Base-by-base conservation (phyloP, 2,797 vertebrate species). In the Acipenser transmontanus region DNA sequence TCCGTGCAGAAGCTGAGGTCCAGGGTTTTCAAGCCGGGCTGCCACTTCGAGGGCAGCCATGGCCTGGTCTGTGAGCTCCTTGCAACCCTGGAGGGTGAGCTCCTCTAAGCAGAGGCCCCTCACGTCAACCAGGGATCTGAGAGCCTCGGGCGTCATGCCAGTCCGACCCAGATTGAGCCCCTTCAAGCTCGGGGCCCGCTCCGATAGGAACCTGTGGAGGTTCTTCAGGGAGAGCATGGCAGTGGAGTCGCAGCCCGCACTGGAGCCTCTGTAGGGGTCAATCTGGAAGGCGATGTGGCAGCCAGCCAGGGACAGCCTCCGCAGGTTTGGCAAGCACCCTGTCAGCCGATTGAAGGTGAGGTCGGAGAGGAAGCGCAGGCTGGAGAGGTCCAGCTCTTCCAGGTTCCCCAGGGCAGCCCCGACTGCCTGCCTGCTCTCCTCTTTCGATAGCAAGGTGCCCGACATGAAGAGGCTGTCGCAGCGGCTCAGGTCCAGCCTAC, bases 241-340 rank as follows among this genome's bases (percentile, higher is more conserved):
- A 0, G 87, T 87, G 0, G 87, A 92, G 69, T 84, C 84, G 59
- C 76, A 71, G 1, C 49, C 1, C 6, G 17, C 3, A 0, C 76
- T 72, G 49, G 83, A 81, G 2, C 84, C 84, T 0, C 49, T 71
- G 68, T 88, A 89, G 0, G 87, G 86, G 71, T 91, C 84, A 1
- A 88, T 86, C 74, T 92, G 89, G 0, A 93, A 94, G 48, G 85
- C 85, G 1, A 95, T 84, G 64, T 89, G 89, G 81, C 91, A 93
- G 59, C 90, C 92, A 1, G 92, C 91, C 70, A 93, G 83, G 0
- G 88, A 84, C 64, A 93, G 86, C 50, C 70, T 74, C 47, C 74
- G 75, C 8, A 94, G 84, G 50, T 14, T 71, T 0, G 88, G 88
- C 0, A 85, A 87, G 74, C 93, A 94, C 66, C 83, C 59, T 0